Evolutionary conservation across 2,888 invertebrate species (phyloP).

Genomic region (Eutolmus rufibarbis): DNA sequence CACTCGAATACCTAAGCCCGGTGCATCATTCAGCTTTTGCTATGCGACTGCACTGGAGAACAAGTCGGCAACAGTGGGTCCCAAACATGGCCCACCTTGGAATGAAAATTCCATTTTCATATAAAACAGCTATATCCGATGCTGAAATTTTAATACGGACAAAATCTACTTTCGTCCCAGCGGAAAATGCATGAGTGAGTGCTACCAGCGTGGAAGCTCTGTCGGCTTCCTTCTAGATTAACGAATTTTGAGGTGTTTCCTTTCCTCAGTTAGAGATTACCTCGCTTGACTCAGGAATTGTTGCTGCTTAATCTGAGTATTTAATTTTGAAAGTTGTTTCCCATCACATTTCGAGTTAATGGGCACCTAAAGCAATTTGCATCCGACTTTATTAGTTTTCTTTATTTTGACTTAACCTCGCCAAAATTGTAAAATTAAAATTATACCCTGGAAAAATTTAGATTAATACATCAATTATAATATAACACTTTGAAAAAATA

Average conservation of each 20-base stretch:
- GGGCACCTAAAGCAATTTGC: background rate
- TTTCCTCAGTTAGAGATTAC: background rate
- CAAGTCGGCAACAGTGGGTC: background rate
- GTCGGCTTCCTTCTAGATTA: background rate
- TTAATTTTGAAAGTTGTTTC: background rate
- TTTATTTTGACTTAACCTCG: background rate
- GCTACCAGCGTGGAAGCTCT: background rate
- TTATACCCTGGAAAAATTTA: background rate
- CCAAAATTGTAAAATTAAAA: background rate
- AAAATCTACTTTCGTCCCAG: background rate
- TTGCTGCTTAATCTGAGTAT: background rate
- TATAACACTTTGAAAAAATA: background rate
- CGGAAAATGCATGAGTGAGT: background rate
- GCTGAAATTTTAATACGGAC: background rate
- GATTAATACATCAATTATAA: too few species aligned
- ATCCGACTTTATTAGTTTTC: background rate
- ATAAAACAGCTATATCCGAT: background rate
- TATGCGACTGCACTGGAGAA: background rate
- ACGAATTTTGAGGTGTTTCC: background rate
- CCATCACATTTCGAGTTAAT: background rate
- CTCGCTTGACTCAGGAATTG: background rate
- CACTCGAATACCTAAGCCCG: background rate
- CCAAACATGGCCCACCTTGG: background rate
- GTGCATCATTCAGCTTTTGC: background rate
- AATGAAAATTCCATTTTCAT: conserved; percentile 5